These are phyloP conservation scores for Desoria tigrina DNA, from an alignment of 2,888 invertebrate species.

Conservation along the genomic window DNA sequence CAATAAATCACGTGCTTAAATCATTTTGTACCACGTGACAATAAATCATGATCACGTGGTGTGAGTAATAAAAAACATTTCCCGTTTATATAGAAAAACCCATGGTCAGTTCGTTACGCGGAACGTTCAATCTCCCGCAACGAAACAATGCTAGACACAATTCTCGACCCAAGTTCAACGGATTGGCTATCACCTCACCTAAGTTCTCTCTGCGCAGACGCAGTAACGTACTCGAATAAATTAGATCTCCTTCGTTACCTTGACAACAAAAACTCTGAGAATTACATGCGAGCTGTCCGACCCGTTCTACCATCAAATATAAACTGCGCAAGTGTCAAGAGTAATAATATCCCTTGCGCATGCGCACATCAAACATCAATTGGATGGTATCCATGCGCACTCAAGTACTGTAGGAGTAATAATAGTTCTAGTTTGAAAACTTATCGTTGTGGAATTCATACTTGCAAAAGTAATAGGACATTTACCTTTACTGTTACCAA, in stretches of 20 bases:
- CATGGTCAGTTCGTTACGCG: slow-evolving; percentile 22
- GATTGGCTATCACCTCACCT: slow-evolving; percentile 36
- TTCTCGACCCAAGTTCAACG: slow-evolving; percentile 22
- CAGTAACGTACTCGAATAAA: slow-evolving; percentile 23
- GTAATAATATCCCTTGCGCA: slow-evolving; percentile 8
- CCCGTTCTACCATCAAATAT: slow-evolving; percentile 15
- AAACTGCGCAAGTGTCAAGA: background rate
- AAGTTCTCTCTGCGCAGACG: slow-evolving; percentile 28
- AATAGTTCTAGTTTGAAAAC: slow-evolving; percentile 69
- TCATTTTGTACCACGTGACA: too few species aligned
- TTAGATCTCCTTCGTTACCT: slow-evolving; percentile 15
- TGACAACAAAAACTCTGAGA: slow-evolving; percentile 36
- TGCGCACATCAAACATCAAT: slow-evolving; percentile 19
- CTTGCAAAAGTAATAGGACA: slow-evolving; percentile 84
- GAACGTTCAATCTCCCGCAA: slow-evolving; percentile 14
- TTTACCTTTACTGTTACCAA: slow-evolving; percentile 76
- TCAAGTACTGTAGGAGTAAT: slow-evolving; percentile 69
- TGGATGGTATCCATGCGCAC: slow-evolving; percentile 93
- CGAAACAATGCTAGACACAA: slow-evolving; percentile 15
- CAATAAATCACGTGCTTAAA: too few species aligned
- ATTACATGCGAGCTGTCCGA: slow-evolving; percentile 39
- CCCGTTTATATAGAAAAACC: slow-evolving; percentile 24
- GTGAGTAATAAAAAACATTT: background rate
- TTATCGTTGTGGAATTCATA: slow-evolving; percentile 93
- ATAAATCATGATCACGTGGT: background rate